Conservation (phyloP, 2,113 vertebrate genomes). For the Cinclus mexicanus region DNA sequence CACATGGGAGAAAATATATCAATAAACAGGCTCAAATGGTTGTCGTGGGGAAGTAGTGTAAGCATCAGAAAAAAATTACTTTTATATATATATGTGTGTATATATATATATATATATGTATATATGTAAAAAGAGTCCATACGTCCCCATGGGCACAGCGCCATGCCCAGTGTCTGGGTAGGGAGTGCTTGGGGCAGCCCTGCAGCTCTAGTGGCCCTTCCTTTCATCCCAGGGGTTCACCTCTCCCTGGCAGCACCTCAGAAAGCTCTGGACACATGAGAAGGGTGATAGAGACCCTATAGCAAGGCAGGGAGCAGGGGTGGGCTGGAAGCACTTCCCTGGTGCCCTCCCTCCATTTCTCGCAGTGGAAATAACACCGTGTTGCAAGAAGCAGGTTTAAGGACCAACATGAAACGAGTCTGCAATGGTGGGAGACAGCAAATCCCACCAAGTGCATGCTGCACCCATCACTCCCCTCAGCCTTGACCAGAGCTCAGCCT, state of each 20-base stretch:
- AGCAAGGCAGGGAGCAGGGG: rapidly evolving
- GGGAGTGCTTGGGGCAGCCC: not conserved
- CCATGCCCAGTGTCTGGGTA: rapidly evolving
- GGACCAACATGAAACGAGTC: not conserved
- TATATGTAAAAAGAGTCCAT: not conserved
- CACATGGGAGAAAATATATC: not conserved
- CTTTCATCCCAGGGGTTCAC: not conserved
- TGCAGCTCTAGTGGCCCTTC: not conserved
- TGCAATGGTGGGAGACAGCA: not conserved
- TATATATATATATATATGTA: not conserved
- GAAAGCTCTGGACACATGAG: not conserved
- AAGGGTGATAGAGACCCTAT: rapidly evolving
- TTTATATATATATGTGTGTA: not conserved
- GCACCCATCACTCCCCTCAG: rapidly evolving
- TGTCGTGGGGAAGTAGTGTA: not conserved
- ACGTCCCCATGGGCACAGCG: rapidly evolving
- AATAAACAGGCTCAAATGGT: not conserved
- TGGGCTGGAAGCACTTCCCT: not conserved
- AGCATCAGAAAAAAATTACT: not conserved
- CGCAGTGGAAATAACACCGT: rapidly evolving
- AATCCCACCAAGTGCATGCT: not conserved
- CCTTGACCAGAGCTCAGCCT: rapidly evolving
- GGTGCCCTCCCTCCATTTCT: not conserved
- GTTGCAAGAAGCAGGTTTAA: not conserved
- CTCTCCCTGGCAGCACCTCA: not conserved